Conservation (phyloP, 37 sponge, comb jelly and placozoan genomes). For the Bolinopsis microptera region DNA sequence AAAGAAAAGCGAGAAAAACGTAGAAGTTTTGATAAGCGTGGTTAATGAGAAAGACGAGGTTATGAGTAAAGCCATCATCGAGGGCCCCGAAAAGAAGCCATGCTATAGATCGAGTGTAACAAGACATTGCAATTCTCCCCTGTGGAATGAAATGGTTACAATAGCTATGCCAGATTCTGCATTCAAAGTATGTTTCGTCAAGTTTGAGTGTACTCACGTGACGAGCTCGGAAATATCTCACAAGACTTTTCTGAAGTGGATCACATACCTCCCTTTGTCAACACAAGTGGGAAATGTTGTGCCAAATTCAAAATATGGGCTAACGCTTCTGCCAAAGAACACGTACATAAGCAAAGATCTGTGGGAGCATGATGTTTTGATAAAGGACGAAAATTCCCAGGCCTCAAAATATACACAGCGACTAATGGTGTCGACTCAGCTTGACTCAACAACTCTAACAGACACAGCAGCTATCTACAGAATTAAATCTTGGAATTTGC, state of each 20-base stretch:
- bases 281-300: background rate
- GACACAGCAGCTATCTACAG: slow-evolving; percentile 28
- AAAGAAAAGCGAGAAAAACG: slow-evolving; percentile 46
- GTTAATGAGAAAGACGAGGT: slow-evolving; percentile 42
- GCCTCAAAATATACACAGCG: background rate
- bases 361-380: slow-evolving; percentile 22
- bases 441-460: slow-evolving; percentile 24
- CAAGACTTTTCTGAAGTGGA: slow-evolving; percentile 9
- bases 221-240: slow-evolving; percentile 52
- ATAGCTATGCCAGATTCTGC: background rate
- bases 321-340: background rate
- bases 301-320: background rate
- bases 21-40: slow-evolving; percentile 30
- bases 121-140: slow-evolving; percentile 45
- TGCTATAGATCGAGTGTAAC: slow-evolving; percentile 17
- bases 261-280: slow-evolving; percentile 13
- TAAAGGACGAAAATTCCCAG: background rate
- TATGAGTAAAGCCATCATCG: background rate
- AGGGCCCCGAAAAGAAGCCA: background rate
- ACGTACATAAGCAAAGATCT: background rate
- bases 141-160: slow-evolving; percentile 14
- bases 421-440: background rate
- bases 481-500: slow-evolving; percentile 4
- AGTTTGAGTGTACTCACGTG: slow-evolving; percentile 31
- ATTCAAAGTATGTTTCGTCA: background rate